Percentiles rank a stretch among this genome's conserved stretches.
phyloP scores from a whole-genome alignment of 2,113 vertebrate genomes.

The Nothocercus nigrocapillus region DNA sequence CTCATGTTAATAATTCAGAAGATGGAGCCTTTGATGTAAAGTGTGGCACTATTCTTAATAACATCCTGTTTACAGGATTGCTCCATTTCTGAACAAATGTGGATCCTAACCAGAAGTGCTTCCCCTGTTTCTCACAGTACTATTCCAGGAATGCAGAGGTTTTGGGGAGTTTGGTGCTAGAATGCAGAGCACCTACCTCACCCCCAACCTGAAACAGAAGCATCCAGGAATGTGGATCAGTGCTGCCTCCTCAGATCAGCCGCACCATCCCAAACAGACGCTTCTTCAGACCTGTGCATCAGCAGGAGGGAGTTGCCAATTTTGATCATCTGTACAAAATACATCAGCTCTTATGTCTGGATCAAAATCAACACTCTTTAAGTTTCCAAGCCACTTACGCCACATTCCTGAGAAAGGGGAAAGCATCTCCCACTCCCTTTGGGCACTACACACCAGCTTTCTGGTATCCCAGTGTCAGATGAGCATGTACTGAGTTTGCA shows the following conservation, averaged over 20 bases:
- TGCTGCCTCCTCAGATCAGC: constrained; percentile 76
- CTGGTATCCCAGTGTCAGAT: background rate
- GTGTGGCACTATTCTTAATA: constrained; percentile 17
- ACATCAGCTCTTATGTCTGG: constrained; percentile 75
- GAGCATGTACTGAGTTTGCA: background rate
- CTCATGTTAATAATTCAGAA: constrained; percentile 41
- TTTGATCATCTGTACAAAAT: constrained; percentile 77
- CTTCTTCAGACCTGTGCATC: constrained; percentile 75
- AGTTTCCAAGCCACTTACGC: constrained; percentile 61
- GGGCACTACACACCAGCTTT: constrained; percentile 34
- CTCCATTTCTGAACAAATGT: constrained; percentile 54
- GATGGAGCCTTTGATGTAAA: constrained; percentile 27
- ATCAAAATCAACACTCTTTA: constrained; percentile 65
- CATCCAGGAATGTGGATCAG: constrained; percentile 75
- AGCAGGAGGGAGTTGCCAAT: constrained; percentile 74
- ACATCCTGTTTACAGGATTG: constrained; percentile 17
- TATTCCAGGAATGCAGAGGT: constrained; percentile 72
- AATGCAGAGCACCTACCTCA: constrained; percentile 76
- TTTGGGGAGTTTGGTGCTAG: constrained; percentile 76
- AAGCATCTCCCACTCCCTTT: constrained; percentile 47
- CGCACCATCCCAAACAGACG: constrained; percentile 72
- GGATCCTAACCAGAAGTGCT: constrained; percentile 38
- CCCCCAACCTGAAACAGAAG: constrained; percentile 74
- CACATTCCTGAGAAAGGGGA: constrained; percentile 61
- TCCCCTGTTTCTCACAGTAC: constrained; percentile 47